Evolutionary conservation across 1,140 invertebrate species (phyloP), one percentile per base, ranked within the genome.

Genomic region (Atta cephalotes): DNA sequence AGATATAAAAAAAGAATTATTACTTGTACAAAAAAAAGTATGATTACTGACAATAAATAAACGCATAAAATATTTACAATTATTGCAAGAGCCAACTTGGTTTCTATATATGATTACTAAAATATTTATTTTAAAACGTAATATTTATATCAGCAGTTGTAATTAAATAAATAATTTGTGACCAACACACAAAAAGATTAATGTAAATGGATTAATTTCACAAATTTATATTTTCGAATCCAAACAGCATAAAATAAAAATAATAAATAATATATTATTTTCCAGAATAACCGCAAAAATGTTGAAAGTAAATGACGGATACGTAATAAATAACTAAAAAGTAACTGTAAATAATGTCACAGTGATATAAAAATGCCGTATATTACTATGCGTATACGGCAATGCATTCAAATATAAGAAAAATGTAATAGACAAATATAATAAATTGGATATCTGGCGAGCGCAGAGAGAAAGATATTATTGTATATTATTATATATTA

Each of bases 191-290:
- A 45, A 51, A 72, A 49, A 71, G 35, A 62, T 82, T 45, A 72
- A 72, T 82, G 35, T 31, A 82, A 82, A 82, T 72, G 10, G 21
- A 81, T 3, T 51, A 31, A 58, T 58, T 39, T 45, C 31, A 66
- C 18, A 39, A 45, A 71, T 81, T 71, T 56, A 81, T 81, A 45
- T 71, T 6, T 70, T 21, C n/a, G 31, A 70, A 51, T 45, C 18
- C 35, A 81, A 70, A 45, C 25, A 12, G 9, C 16, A 45, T 2
- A 51, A 66, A 72, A 80, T 80, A 80, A 12, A 80, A 53, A 56
- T 71, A 58, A 58, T 39, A 81, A 25, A 16, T 60, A 66, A 81
- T 72, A 28, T 71, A 71, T 72, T 21, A 31, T 72, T 82, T 72
- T 60, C 18, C 53, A 60, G 45, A 49, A 82, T 53, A 53, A 16